Conservation (phyloP, 2,113 vertebrate species). For the Galbula dea region DNA sequence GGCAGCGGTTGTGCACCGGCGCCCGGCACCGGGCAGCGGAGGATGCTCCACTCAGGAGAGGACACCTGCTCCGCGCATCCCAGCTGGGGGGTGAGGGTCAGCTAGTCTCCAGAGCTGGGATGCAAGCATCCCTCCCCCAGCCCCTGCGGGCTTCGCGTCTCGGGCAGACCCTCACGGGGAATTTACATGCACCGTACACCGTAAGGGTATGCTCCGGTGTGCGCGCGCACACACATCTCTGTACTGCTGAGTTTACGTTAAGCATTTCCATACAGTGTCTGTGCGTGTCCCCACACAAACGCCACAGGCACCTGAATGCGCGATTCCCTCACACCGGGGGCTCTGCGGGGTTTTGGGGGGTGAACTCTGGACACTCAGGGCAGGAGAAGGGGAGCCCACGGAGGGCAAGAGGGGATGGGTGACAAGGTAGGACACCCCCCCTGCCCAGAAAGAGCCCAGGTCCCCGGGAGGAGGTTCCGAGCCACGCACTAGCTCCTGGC, state of each 20-base stretch:
- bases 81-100: rapidly evolving
- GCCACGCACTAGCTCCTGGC: not conserved
- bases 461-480: not conserved
- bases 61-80: not conserved
- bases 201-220: too few species aligned
- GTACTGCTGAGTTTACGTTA: rapidly evolving
- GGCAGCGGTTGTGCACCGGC: not conserved
- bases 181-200: not conserved
- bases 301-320: rapidly evolving
- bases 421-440: not conserved
- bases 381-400: not conserved
- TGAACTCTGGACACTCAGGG: rapidly evolving
- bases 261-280: rapidly evolving
- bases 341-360: not conserved
- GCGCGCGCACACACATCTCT: not conserved
- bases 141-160: rapidly evolving
- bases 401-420: not conserved
- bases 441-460: rapidly evolving
- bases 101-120: not conserved
- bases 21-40: too few species aligned
- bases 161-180: not conserved
- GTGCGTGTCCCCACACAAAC: not conserved
- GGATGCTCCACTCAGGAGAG: not conserved
- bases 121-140: not conserved
- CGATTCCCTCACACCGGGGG: rapidly evolving